These are phyloP conservation scores for Todus mexicanus DNA, from an alignment of 2,797 vertebrate genomes.

Conservation along the genomic window DNA sequence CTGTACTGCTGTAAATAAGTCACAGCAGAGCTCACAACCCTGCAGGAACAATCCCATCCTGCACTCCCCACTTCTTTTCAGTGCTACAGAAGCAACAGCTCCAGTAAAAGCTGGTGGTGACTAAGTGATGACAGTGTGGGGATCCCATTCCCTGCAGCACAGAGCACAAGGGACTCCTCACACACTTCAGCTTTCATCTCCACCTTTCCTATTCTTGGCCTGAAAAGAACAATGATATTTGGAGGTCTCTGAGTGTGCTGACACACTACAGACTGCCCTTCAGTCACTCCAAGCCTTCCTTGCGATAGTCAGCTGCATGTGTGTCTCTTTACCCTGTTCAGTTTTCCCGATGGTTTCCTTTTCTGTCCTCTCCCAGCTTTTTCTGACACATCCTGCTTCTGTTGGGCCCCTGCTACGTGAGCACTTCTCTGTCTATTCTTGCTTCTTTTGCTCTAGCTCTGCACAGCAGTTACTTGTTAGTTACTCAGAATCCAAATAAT, in stretches of 20 bases:
- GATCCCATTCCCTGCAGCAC: neutral
- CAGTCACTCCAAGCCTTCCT: neutral
- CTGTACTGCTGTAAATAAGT: neutral
- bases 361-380: neutral
- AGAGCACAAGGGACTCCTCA: neutral
- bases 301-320: neutral
- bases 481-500: constrained; percentile 41
- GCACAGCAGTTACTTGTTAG: neutral
- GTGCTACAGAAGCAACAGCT: neutral
- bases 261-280: neutral
- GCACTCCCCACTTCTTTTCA: neutral
- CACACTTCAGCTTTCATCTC: neutral
- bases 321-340: neutral
- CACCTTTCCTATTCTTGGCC: neutral
- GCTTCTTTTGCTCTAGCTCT: neutral
- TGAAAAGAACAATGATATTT: neutral
- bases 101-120: neutral
- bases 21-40: neutral
- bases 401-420: neutral
- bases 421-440: neutral
- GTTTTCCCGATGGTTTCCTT: neutral
- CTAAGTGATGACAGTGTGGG: neutral
- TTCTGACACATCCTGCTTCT: neutral
- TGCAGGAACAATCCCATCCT: neutral
- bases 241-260: neutral